phyloP scores from a whole-genome alignment of 2,113 vertebrate genomes.

The Murina feae region DNA sequence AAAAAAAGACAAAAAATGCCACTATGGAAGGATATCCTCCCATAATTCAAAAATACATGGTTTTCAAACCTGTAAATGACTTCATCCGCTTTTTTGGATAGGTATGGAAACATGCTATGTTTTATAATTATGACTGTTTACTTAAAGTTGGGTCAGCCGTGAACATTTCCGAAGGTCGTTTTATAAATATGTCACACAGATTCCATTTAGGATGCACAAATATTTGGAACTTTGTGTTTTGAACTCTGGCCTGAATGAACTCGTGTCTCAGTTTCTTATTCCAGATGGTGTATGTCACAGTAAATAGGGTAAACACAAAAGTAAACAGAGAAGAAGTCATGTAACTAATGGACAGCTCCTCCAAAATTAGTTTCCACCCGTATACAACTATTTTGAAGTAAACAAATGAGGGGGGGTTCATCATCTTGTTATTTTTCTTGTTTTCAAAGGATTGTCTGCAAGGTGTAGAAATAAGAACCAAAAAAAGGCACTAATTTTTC shows the following conservation, averaged over 20 bases:
- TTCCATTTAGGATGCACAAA: conserved; percentile 34
- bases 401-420: neutral
- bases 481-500: neutral
- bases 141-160: neutral
- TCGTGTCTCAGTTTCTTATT: conserved; percentile 30
- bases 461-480: neutral
- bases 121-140: neutral
- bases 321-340: conserved; percentile 49
- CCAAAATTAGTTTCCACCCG: conserved; percentile 53
- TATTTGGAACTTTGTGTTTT: conserved; percentile 52
- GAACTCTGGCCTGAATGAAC: conserved; percentile 39
- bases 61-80: neutral
- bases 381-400: conserved; percentile 24
- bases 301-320: conserved; percentile 28
- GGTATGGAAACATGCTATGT: neutral
- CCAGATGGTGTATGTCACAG: conserved; percentile 42
- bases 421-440: no score
- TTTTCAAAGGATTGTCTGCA: conserved; percentile 13
- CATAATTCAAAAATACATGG: neutral
- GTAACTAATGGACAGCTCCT: conserved; percentile 9
- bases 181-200: conserved; percentile 27
- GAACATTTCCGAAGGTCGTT: neutral
- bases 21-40: neutral
- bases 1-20: no score
- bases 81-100: neutral